phyloP scores from a whole-genome alignment of 2,113 vertebrate species.

The Labeo catla region DNA sequence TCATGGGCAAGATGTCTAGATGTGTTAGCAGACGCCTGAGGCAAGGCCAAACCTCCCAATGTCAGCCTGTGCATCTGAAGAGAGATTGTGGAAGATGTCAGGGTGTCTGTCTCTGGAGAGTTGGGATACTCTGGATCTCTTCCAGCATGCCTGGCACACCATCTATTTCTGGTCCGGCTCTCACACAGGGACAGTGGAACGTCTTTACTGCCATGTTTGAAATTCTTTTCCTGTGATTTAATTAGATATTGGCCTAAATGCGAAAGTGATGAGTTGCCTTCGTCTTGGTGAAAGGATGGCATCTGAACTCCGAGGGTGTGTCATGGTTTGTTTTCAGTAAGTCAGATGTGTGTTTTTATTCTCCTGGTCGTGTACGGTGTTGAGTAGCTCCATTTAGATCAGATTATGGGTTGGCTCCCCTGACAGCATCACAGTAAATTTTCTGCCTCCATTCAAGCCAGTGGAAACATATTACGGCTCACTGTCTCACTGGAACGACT shows the following conservation, averaged over 20 bases:
- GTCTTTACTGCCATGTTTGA: conserved; percentile 33
- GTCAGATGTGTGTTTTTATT: background rate
- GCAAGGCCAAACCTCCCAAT: background rate
- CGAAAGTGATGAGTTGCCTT: background rate
- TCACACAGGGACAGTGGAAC: conserved; percentile 52
- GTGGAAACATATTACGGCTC: conserved; percentile 65
- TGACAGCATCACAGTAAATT: conserved; percentile 65
- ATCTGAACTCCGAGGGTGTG: background rate
- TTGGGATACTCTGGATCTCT: conserved; percentile 18
- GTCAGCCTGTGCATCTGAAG: conserved; percentile 6
- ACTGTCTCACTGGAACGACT: conserved; percentile 66
- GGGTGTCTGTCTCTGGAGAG: conserved; percentile 10
- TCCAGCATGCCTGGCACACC: conserved; percentile 42
- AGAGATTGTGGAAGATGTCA: conserved; percentile 1
- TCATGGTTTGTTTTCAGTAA: background rate
- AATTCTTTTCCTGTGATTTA: conserved; percentile 53
- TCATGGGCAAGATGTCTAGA: background rate
- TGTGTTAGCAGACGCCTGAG: conserved; percentile 5
- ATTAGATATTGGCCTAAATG: conserved; percentile 52
- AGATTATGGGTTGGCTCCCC: conserved; percentile 63
- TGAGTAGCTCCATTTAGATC: conserved; percentile 56
- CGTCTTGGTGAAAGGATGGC: background rate
- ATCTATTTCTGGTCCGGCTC: conserved; percentile 55
- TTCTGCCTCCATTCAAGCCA: conserved; percentile 55
- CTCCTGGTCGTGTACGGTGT: background rate